These are phyloP conservation scores for Melanotus villosus DNA, from an alignment of 2,888 invertebrate genomes.

Conservation along the genomic window DNA sequence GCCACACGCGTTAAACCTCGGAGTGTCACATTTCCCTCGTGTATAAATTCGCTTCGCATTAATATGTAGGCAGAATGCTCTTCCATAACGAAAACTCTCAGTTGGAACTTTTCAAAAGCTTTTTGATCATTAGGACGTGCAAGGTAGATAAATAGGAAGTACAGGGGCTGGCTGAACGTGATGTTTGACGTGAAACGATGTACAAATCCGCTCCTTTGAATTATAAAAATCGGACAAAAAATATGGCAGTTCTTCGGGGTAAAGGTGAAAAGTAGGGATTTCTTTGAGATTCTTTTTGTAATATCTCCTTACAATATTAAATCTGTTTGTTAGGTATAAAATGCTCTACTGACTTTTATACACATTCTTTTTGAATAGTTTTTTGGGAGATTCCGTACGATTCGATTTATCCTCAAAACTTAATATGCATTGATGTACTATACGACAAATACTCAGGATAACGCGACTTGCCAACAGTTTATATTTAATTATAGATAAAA, in stretches of 20 bases:
- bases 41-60: slow-evolving; percentile 34
- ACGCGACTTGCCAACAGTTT: no score
- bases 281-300: no score
- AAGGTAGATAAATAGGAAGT: slow-evolving; percentile 31
- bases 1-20: slow-evolving; percentile 2
- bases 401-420: no score
- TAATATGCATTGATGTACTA: no score
- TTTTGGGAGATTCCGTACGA: no score
- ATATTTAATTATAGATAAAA: no score
- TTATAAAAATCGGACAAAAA: not conserved
- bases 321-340: no score
- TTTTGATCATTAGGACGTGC: slow-evolving; percentile 35
- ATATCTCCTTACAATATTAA: no score
- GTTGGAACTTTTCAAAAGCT: slow-evolving; percentile 32
- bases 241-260: not conserved
- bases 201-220: not conserved
- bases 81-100: slow-evolving; percentile 24
- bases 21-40: slow-evolving; percentile 23
- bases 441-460: no score
- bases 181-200: slow-evolving; percentile 24
- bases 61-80: slow-evolving; percentile 26
- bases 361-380: no score
- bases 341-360: no score
- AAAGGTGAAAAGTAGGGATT: not conserved
- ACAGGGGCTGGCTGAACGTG: not conserved